A percentile compares a stretch with the other conserved stretches of the same genome.
phyloP scores from a whole-genome alignment of 2,888 invertebrate genomes.

The Phalera bucephala region DNA sequence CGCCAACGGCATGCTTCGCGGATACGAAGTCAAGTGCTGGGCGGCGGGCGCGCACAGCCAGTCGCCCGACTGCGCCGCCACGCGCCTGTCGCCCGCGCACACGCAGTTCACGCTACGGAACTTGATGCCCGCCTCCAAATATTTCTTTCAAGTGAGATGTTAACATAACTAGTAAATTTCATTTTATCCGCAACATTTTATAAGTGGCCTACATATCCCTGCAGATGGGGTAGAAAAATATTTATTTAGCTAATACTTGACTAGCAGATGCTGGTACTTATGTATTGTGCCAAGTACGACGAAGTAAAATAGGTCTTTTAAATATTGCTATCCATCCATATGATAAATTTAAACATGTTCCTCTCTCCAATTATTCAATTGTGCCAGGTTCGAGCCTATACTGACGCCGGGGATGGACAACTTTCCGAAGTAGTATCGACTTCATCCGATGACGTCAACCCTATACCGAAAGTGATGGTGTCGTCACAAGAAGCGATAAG shows the following conservation, averaged over 20 bases:
- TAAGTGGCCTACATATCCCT: too few relatives aligned
- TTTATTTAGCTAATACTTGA: too few relatives aligned
- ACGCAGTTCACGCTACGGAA: constrained; percentile 83
- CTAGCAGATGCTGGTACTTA: too few relatives aligned
- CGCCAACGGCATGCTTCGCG: constrained; percentile 88
- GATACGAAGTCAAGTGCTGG: constrained; percentile 90
- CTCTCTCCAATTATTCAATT: too few relatives aligned
- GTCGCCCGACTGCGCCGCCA: constrained; percentile 80
- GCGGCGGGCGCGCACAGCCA: constrained; percentile 44
- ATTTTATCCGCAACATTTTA: too few relatives aligned
- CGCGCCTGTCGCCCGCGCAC: constrained; percentile 70
- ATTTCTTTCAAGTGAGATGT: constrained; percentile 85
- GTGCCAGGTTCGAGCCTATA: constrained; percentile 89
- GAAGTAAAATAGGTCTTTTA: too few relatives aligned
- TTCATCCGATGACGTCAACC: constrained; percentile 87
- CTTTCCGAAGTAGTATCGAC: constrained; percentile 85
- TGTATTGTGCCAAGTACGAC: too few relatives aligned
- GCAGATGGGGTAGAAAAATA: too few relatives aligned
- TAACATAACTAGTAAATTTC: too few relatives aligned
- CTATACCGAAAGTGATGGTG: constrained; percentile 90
- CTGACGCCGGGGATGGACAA: constrained; percentile 89
- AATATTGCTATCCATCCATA: too few relatives aligned
- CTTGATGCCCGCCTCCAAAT: constrained; percentile 84
- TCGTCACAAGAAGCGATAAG: constrained; percentile 88
- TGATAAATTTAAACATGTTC: too few relatives aligned